Percentiles rank a stretch among this genome's conserved stretches.
Conservation (phyloP, 2,113 vertebrate species). For the Ceyx margarethae region DNA sequence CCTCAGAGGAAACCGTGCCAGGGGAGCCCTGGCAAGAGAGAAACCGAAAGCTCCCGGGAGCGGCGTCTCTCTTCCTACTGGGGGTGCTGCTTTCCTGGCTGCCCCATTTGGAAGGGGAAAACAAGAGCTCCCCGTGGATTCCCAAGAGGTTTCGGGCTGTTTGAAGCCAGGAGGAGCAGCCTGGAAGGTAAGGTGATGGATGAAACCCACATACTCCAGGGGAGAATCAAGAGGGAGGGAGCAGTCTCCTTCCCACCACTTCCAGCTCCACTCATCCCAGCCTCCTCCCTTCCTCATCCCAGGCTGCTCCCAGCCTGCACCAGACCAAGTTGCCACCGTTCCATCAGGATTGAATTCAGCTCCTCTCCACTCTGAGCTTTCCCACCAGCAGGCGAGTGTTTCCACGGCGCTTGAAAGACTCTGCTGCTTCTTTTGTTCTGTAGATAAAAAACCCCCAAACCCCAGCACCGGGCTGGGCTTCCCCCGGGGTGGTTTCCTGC, state of each 20-base stretch:
- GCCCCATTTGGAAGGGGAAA: background rate
- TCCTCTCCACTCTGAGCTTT: background rate
- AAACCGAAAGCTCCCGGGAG: constrained; percentile 43
- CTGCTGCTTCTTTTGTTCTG: background rate
- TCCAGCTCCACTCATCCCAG: rapidly evolving
- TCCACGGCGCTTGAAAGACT: background rate
- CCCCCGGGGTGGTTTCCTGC: background rate
- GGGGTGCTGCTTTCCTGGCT: background rate
- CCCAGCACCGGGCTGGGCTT: background rate
- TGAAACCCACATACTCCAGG: background rate
- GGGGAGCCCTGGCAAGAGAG: background rate
- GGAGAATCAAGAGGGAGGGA: background rate
- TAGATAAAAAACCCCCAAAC: background rate
- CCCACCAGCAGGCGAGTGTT: background rate
- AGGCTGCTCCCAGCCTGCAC: background rate
- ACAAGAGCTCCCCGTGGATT: background rate
- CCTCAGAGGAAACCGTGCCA: background rate
- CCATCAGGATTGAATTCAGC: background rate
- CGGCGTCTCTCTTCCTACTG: background rate
- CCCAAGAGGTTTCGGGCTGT: rapidly evolving
- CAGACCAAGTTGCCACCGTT: rapidly evolving
- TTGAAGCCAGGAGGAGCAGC: background rate
- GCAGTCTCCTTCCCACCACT: background rate
- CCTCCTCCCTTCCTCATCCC: rapidly evolving
- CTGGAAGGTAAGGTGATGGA: background rate